Base-by-base conservation (phyloP, 35 echinoderm and acorn worm genomes). In the Ophioderma brevispina region DNA sequence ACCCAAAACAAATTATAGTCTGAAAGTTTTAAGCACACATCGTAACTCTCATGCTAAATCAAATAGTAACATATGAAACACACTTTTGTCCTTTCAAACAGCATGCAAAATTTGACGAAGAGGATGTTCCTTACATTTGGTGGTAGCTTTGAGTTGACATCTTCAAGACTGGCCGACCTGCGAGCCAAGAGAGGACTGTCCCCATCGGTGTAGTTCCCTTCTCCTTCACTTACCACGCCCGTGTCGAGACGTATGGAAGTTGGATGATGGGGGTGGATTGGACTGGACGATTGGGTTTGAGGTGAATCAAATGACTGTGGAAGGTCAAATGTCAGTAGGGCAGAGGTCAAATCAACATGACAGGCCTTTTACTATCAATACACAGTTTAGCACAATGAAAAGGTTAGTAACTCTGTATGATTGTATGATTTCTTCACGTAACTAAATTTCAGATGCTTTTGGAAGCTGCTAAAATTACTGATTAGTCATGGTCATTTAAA, bases 251-350 rank as follows among this genome's bases (percentile, higher is more conserved):
- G 59, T 2, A 70, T 70, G 59, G 59, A 70, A 70, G 59, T 70
- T 25, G 59, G 59, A 70, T 70, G 59, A 70, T 70, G 59, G 59
- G 59, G 59, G 59, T 70, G 59, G n/a, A 70, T 70, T 70, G 59
- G 59, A 70, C 59, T 70, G 59, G 59, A 70, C 59, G 59, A 70
- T 70, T 70, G 59, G 59, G 59, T 70, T 18, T 25, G 59, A 70
- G 59, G 59, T 25, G 59, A 70, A 70, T 70, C 59, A 70, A 70
- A 70, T 70, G 59, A 70, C 59, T 70, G 59, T 70, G 59, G 28
- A 30, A 30, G 28, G 59, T 70, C n/a, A 70, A 70, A 70, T 8
- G 59, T 70, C 59, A 70, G 75, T 25, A 77, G 75, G 75, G 75
- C 28, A 32, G 31, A 77, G 34, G 75, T 32, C 75, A 77, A 77